Percentiles rank a stretch among this genome's conserved stretches.
Evolutionary conservation across 2,797 vertebrate genomes (phyloP).

Genomic region (Peromyscus melanophrys): DNA sequence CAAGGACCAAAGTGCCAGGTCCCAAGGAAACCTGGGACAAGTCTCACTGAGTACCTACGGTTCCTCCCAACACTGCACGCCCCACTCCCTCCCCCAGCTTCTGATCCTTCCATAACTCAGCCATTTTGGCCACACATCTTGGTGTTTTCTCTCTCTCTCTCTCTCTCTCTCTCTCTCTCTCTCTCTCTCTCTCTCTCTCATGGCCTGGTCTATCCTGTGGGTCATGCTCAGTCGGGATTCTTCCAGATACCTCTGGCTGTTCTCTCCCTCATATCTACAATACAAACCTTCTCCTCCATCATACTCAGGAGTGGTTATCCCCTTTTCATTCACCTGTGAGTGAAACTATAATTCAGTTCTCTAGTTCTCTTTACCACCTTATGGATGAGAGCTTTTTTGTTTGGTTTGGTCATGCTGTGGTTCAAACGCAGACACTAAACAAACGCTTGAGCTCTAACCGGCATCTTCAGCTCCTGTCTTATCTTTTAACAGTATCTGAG

Average conservation of each 20-base stretch:
- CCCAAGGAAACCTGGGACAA: background rate
- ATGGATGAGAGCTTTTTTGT: background rate
- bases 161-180: too few species aligned
- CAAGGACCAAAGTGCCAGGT: background rate
- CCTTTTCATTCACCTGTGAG: background rate
- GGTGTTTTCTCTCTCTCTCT: too few species aligned
- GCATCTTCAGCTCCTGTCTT: background rate
- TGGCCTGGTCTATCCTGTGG: background rate
- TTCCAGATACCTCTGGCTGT: background rate
- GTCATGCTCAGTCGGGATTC: background rate
- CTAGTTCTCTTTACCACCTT: background rate
- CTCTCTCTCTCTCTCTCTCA: too few species aligned
- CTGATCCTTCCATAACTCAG: background rate
- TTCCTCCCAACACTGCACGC: background rate
- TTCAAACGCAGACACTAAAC: background rate
- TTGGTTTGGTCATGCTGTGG: background rate
- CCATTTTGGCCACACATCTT: too few species aligned
- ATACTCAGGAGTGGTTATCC: background rate
- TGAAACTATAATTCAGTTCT: background rate
- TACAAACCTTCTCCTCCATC: background rate
- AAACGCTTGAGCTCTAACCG: background rate
- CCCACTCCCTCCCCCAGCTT: background rate
- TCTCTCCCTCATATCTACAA: background rate
- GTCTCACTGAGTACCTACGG: background rate
- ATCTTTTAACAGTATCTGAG: background rate